Evolutionary conservation across 2,888 invertebrate species (phyloP).

Genomic region (Deilephila elpenor): DNA sequence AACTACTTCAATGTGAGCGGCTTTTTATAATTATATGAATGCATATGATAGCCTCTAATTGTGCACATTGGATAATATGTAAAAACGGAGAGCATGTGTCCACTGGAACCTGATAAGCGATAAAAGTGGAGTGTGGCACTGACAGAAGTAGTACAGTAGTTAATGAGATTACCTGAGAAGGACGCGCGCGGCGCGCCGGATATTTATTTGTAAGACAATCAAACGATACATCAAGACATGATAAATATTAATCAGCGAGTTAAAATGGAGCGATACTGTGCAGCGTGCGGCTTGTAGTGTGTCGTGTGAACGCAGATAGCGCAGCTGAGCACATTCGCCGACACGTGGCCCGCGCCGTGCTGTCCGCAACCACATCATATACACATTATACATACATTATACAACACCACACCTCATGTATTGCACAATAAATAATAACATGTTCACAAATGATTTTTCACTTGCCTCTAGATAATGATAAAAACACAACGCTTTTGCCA

Average conservation of each 20-base stretch:
- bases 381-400: neutral
- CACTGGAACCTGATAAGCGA: neutral
- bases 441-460: neutral
- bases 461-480: no score
- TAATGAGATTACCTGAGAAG: neutral
- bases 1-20: no score
- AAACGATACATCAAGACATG: neutral
- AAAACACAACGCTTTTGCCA: no score
- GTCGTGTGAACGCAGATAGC: neutral
- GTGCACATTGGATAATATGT: no score
- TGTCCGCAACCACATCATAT: neutral
- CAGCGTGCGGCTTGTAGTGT: neutral
- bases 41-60: no score
- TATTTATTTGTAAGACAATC: neutral
- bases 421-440: neutral
- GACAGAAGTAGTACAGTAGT: neutral
- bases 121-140: neutral
- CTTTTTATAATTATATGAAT: no score
- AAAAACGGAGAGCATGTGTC: neutral
- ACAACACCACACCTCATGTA: neutral
- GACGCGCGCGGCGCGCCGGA: neutral
- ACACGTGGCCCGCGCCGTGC: neutral
- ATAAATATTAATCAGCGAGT: slow-evolving; percentile 2
- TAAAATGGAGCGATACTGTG: neutral
- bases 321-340: neutral